A percentile compares a stretch with the other conserved stretches of the same genome.
Evolutionary conservation across 2,113 vertebrate genomes (phyloP).

Genomic region (Mandrillus leucophaeus): DNA sequence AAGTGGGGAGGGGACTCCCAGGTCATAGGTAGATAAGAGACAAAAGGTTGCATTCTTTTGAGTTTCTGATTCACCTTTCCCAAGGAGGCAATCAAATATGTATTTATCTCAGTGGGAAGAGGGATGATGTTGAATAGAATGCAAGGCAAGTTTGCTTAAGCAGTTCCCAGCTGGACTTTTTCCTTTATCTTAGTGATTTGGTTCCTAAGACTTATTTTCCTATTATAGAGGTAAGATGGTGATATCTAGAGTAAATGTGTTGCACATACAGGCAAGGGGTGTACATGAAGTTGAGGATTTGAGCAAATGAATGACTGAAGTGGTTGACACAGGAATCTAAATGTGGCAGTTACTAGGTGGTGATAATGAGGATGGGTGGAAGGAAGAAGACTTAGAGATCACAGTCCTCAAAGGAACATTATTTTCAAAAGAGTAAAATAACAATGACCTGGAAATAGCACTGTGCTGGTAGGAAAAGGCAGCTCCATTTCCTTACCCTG

Average conservation of each 20-base stretch:
- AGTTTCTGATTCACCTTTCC: no score
- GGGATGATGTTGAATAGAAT: no score
- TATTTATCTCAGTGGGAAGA: no score
- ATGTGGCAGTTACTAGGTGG: background rate
- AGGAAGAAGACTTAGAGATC: background rate
- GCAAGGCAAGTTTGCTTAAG: no score
- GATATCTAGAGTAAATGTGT: background rate
- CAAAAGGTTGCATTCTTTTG: no score
- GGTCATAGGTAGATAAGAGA: no score
- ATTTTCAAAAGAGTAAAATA: background rate
- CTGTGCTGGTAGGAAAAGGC: background rate
- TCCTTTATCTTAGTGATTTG: no score
- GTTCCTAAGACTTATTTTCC: no score
- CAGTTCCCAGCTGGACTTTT: no score
- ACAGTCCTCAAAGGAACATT: background rate
- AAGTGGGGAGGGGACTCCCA: no score
- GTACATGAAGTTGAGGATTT: background rate
- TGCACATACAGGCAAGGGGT: background rate
- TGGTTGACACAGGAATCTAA: background rate
- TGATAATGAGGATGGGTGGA: background rate
- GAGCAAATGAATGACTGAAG: background rate
- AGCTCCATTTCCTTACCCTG: background rate
- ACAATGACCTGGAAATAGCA: background rate
- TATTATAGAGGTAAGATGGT: background rate
- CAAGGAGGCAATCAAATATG: no score